A percentile compares a stretch with the other conserved stretches of the same genome.
phyloP scores from a whole-genome alignment of 2,888 invertebrate species.

The Pogonocherus hispidulus region DNA sequence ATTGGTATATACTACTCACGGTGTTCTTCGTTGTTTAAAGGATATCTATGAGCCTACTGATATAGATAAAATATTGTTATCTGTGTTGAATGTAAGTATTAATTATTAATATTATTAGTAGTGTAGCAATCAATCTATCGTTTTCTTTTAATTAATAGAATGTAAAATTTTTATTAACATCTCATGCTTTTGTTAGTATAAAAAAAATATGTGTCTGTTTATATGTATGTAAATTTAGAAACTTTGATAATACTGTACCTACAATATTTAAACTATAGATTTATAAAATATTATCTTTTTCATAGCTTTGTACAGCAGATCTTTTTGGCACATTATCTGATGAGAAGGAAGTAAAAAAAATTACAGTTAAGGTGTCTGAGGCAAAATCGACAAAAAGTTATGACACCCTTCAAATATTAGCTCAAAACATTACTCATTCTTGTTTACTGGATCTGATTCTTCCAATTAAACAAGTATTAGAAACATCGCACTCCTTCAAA shows the following conservation, averaged over 20 bases:
- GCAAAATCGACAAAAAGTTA: slow-evolving; percentile 89
- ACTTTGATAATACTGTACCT: no score
- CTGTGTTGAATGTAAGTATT: slow-evolving; percentile 78
- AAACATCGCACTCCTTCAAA: slow-evolving; percentile 84
- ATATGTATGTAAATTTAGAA: no score
- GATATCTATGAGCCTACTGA: slow-evolving; percentile 80
- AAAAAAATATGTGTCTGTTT: no score
- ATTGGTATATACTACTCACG: slow-evolving; percentile 88
- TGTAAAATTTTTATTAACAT: no score
- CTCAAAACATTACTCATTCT: slow-evolving; percentile 83
- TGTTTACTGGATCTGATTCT: slow-evolving; percentile 82
- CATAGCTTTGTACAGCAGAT: slow-evolving; percentile 85
- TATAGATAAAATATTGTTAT: slow-evolving; percentile 83
- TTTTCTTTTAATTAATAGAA: no score
- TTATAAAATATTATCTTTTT: slow-evolving; percentile 22
- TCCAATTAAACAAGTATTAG: slow-evolving; percentile 86
- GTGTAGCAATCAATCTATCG: not conserved
- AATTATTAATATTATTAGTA: not conserved
- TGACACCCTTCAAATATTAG: slow-evolving; percentile 85
- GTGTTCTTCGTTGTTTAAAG: slow-evolving; percentile 82
- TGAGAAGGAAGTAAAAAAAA: slow-evolving; percentile 91
- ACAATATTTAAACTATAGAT: no score
- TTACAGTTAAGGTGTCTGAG: slow-evolving; percentile 85
- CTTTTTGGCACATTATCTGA: slow-evolving; percentile 90
- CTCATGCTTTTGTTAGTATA: no score